phyloP scores from a whole-genome alignment of 2,797 vertebrate species.

The Gambusia yucatana region DNA sequence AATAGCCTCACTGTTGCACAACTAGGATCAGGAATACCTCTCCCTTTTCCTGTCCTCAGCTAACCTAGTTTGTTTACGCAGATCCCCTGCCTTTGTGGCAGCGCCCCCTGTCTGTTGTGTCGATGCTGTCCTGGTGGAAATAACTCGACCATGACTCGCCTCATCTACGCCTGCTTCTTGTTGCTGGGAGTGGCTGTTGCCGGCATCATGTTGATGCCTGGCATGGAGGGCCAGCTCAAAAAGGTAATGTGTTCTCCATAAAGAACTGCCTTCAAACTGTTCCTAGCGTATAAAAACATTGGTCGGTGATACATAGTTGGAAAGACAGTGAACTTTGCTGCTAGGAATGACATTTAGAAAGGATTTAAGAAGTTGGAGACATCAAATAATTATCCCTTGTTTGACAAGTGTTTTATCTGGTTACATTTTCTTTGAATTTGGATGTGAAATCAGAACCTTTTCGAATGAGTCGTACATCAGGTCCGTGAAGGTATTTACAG shows the following conservation, averaged over 20 bases:
- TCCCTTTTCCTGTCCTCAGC: not conserved
- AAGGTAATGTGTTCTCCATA: constrained; percentile 80
- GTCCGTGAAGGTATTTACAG: no score
- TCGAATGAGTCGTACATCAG: not conserved
- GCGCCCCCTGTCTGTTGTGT: constrained; percentile 94
- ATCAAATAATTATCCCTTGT: not conserved
- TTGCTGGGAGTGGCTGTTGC: constrained; percentile 91
- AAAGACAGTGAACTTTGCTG: not conserved
- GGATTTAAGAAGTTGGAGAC: not conserved
- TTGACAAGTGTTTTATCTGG: not conserved
- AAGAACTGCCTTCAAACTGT: not conserved
- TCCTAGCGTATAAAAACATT: not conserved
- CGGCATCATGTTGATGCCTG: constrained; percentile 96
- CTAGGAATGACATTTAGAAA: not conserved
- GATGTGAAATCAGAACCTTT: not conserved
- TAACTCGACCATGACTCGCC: constrained; percentile 95
- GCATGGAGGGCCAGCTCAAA: constrained; percentile 97
- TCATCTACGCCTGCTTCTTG: constrained; percentile 94
- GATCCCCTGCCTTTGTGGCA: constrained; percentile 97
- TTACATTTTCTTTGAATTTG: not conserved
- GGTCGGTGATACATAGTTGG: not conserved
- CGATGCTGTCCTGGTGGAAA: constrained; percentile 97
- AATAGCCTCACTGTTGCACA: not conserved
- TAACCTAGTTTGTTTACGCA: constrained; percentile 51
- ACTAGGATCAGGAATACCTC: not conserved